A percentile compares a stretch with the other conserved stretches of the same genome.
These are phyloP conservation scores for Serranus cabrilla DNA, from an alignment of 2,797 vertebrate genomes.

Conservation along the genomic window DNA sequence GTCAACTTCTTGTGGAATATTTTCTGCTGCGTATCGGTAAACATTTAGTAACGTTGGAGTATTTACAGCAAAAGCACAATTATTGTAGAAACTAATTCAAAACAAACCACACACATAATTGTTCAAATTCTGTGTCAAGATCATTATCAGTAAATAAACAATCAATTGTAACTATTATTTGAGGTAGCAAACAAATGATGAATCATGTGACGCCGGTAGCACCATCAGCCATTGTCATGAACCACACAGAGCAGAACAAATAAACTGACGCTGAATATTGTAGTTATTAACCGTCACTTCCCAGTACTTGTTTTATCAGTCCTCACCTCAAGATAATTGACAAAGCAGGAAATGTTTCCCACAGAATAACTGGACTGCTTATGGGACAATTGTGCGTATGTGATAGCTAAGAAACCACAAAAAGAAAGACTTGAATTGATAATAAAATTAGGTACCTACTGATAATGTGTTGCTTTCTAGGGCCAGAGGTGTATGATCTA, in stretches of 20 bases:
- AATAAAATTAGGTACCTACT: no score
- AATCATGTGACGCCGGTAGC: background rate
- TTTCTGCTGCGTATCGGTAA: background rate
- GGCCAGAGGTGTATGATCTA: no score
- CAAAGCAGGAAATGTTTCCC: background rate
- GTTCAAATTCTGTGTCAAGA: background rate
- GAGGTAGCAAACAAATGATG: background rate
- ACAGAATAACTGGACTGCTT: background rate
- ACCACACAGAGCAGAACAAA: background rate
- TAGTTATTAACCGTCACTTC: background rate
- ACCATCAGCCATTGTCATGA: background rate
- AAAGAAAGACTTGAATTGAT: no score
- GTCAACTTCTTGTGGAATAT: background rate
- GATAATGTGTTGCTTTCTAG: background rate
- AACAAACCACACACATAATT: background rate
- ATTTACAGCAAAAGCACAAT: background rate
- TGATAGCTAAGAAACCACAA: no score
- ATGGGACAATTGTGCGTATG: background rate
- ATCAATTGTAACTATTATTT: background rate
- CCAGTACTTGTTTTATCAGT: background rate
- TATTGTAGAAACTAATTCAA: background rate
- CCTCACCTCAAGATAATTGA: background rate
- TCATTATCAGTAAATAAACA: background rate
- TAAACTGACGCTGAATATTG: background rate
- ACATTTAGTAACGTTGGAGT: background rate